Percentiles rank a stretch among this genome's conserved stretches.
phyloP scores from a whole-genome alignment of 2,113 vertebrate species.

The Lipophrys pholis region DNA sequence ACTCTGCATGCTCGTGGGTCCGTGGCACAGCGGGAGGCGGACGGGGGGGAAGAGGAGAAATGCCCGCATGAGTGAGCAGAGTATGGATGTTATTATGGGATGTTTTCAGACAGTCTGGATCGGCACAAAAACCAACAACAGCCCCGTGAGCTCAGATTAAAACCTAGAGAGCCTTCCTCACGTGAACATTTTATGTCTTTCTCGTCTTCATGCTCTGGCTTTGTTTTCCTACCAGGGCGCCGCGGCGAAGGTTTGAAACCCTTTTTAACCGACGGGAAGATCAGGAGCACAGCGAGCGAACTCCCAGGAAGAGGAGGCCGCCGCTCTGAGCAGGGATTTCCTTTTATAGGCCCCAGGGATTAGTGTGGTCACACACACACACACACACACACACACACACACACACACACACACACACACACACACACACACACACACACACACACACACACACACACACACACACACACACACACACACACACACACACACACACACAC shows the following conservation, averaged over 20 bases:
- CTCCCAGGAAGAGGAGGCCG: constrained; percentile 45
- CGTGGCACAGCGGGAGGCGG: constrained; percentile 34
- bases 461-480: constrained; percentile 14
- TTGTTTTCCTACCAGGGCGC: not conserved
- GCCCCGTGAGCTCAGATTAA: not conserved
- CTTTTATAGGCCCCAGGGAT: constrained; percentile 66
- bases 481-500: constrained; percentile 7
- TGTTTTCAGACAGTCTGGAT: too few species aligned
- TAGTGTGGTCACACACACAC: constrained; percentile 57
- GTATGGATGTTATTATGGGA: too few species aligned
- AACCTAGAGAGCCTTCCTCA: not conserved
- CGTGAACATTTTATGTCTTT: constrained; percentile 9
- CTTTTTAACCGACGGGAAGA: constrained; percentile 15
- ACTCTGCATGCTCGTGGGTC: too few species aligned
- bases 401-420: too few species aligned
- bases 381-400: too few species aligned
- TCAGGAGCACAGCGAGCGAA: constrained; percentile 4
- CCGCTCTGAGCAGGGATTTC: constrained; percentile 59
- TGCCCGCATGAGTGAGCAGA: too few species aligned
- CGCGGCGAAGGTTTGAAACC: constrained; percentile 25
- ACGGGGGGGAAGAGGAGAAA: too few species aligned
- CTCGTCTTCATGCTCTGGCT: not conserved
- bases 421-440: too few species aligned
- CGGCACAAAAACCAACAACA: constrained; percentile 7
- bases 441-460: too few species aligned